A percentile compares a stretch with the other conserved stretches of the same genome.
Evolutionary conservation across 2,888 invertebrate genomes (phyloP).

Genomic region (Hesperia comma): DNA sequence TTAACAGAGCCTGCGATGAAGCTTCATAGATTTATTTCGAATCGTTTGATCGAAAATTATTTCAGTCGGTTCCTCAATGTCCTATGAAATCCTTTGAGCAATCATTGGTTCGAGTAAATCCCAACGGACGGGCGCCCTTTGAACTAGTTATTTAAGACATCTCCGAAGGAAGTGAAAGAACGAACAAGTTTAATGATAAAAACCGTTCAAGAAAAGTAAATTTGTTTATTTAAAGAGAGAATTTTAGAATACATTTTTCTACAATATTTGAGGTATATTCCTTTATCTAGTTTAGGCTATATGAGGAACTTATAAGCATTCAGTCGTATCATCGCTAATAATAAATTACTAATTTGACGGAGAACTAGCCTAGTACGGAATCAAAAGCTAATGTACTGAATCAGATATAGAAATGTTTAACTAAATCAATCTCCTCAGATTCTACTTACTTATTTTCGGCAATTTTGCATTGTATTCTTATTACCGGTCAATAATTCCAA

Average conservation of each 20-base stretch:
- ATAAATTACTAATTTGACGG: no score
- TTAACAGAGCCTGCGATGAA: slow-evolving; percentile 15
- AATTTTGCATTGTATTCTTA: neutral
- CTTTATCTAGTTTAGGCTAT: no score
- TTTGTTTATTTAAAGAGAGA: no score
- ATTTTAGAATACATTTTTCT: no score
- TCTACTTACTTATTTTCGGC: no score
- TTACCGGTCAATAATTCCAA: neutral
- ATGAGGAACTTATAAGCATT: no score
- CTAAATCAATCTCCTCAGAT: no score
- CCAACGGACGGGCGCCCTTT: neutral
- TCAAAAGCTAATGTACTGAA: no score
- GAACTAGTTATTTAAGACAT: neutral
- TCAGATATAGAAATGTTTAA: no score
- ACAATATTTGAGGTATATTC: no score
- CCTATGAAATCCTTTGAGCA: slow-evolving; percentile 16
- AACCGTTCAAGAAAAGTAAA: neutral
- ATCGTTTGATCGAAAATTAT: slow-evolving; percentile 2
- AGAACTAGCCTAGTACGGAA: no score
- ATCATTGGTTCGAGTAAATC: slow-evolving; percentile 20
- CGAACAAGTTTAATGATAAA: neutral
- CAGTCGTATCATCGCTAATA: no score
- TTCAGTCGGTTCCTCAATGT: slow-evolving; percentile 10
- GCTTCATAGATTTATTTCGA: slow-evolving; percentile 6
- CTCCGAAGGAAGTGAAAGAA: neutral